Evolutionary conservation across 37 sponge, comb jelly and placozoan genomes (phyloP).

Genomic region (Mnemiopsis leidyi): DNA sequence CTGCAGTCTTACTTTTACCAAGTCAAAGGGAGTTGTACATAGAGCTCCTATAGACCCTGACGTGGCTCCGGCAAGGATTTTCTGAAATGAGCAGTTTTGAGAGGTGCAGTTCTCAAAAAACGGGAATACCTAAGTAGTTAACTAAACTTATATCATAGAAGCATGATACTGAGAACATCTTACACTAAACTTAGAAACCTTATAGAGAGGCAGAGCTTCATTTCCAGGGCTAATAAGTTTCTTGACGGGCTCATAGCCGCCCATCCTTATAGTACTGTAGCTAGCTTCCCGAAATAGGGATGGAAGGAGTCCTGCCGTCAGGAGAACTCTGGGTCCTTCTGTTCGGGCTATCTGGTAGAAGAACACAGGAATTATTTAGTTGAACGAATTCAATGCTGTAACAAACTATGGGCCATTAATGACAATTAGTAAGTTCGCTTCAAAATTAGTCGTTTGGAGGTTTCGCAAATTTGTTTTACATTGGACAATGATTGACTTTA

Average conservation of each 20-base stretch:
- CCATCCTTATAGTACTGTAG: constrained; percentile 67
- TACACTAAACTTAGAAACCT: constrained; percentile 10
- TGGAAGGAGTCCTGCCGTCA: constrained; percentile 8
- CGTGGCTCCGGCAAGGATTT: constrained; percentile 65
- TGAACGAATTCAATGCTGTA: too few relatives aligned
- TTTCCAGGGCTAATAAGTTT: constrained; percentile 16
- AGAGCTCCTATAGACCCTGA: constrained; percentile 46
- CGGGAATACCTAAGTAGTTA: too few relatives aligned
- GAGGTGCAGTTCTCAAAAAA: too few relatives aligned
- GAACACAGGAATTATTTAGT: too few relatives aligned
- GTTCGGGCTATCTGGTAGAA: neutral
- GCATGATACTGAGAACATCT: neutral
- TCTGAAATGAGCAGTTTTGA: too few relatives aligned
- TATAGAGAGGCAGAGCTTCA: neutral
- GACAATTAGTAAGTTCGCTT: too few relatives aligned
- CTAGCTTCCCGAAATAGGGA: constrained; percentile 45
- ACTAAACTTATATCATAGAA: too few relatives aligned
- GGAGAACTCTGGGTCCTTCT: neutral
- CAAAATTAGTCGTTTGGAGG: too few relatives aligned
- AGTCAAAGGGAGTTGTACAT: constrained; percentile 50
- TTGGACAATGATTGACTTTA: too few relatives aligned
- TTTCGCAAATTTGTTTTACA: too few relatives aligned
- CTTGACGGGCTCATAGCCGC: constrained; percentile 69
- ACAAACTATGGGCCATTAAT: too few relatives aligned
- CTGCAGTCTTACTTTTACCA: constrained; percentile 67